Evolutionary conservation across 2,113 vertebrate genomes (phyloP).

Genomic region (Zapus hudsonius): DNA sequence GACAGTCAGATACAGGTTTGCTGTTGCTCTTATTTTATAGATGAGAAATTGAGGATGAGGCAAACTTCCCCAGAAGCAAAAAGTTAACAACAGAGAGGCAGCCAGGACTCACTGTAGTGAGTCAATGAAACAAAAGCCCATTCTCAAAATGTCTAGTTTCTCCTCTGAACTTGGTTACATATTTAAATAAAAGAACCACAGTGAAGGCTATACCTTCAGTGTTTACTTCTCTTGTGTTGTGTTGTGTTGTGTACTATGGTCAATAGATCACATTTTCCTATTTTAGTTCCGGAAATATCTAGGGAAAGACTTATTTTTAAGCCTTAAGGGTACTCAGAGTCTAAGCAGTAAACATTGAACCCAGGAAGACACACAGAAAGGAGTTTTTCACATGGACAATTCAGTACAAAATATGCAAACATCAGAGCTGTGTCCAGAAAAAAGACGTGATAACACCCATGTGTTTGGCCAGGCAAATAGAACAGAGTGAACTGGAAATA

Average conservation of each 20-base stretch:
- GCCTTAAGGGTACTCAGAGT: not conserved
- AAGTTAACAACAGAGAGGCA: not conserved
- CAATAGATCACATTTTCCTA: conserved; percentile 27
- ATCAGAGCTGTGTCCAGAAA: not conserved
- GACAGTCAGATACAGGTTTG: not conserved
- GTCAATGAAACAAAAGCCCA: not conserved
- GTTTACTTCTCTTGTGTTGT: not conserved
- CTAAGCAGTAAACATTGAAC: not conserved
- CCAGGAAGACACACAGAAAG: not conserved
- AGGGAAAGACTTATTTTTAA: not conserved
- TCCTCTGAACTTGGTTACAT: not conserved
- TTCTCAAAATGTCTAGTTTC: not conserved
- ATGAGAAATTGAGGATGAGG: not conserved
- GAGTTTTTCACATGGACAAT: not conserved
- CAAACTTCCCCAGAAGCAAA: not conserved
- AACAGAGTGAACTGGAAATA: not conserved
- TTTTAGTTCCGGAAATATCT: not conserved
- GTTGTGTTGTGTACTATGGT: too few relatives aligned
- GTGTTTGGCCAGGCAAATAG: not conserved
- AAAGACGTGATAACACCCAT: not conserved
- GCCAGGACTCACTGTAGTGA: not conserved
- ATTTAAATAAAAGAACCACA: not conserved
- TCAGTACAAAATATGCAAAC: not conserved
- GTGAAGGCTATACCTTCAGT: not conserved
- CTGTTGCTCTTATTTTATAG: not conserved